Conservation (phyloP, 2,113 vertebrate species). For the Pteruthius melanotis region DNA sequence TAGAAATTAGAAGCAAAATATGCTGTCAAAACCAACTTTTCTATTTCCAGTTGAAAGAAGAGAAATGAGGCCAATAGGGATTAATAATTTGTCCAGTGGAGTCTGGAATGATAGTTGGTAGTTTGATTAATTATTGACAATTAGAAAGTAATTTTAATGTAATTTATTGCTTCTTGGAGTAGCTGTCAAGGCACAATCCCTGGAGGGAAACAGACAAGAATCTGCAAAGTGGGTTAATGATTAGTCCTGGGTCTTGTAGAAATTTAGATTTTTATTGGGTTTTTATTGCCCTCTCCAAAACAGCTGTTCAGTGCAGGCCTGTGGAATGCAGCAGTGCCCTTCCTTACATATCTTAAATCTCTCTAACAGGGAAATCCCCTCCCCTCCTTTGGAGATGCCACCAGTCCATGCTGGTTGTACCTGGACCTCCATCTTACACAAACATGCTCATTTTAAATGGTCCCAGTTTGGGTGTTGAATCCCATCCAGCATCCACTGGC, state of each 20-base stretch:
- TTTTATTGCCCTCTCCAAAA: not conserved
- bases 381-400: not conserved
- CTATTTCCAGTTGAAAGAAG: not conserved
- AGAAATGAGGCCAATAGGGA: not conserved
- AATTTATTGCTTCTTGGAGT: not conserved
- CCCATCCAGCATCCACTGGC: not conserved
- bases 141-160: not conserved
- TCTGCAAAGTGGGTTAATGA: not conserved
- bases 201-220: not conserved
- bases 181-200: not conserved
- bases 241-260: not conserved
- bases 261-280: not conserved
- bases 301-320: not conserved
- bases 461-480: not conserved
- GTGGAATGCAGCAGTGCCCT: not conserved
- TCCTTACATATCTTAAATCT: not conserved
- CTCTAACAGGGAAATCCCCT: not conserved
- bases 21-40: not conserved
- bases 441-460: not conserved
- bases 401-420: not conserved
- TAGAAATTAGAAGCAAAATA: not conserved
- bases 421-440: not conserved
- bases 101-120: not conserved
- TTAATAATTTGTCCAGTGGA: not conserved
- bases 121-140: conserved; percentile 26